A percentile compares a stretch with the other conserved stretches of the same genome.
Evolutionary conservation across 2,797 vertebrate species (phyloP).

Genomic region (Sebastes matsubarae): DNA sequence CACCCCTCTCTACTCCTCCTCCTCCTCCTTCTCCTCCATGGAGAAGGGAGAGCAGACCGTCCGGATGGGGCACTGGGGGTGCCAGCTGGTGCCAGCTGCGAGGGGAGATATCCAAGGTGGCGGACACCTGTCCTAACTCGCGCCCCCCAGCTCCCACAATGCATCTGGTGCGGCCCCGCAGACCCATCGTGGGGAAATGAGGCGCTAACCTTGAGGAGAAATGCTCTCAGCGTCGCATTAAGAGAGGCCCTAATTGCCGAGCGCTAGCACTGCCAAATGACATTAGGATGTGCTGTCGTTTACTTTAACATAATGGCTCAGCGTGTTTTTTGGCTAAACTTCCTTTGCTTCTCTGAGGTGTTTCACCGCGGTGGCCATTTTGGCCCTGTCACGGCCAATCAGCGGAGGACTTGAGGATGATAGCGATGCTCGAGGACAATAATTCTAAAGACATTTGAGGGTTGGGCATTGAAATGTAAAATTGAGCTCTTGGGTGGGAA

Average conservation of each 20-base stretch:
- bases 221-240: slow-evolving; percentile 85
- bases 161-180: slow-evolving; percentile 83
- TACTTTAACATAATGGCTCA: slow-evolving; percentile 86
- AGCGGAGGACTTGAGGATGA: slow-evolving; percentile 60
- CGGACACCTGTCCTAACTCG: slow-evolving; percentile 84
- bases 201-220: slow-evolving; percentile 87
- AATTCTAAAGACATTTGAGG: slow-evolving; percentile 67
- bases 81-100: slow-evolving; percentile 85
- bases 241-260: slow-evolving; percentile 84
- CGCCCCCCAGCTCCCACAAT: slow-evolving; percentile 84
- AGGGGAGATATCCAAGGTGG: slow-evolving; percentile 85
- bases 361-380: slow-evolving; percentile 73
- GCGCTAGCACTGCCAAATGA: slow-evolving; percentile 82
- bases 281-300: slow-evolving; percentile 86
- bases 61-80: slow-evolving; percentile 84
- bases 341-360: slow-evolving; percentile 78
- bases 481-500: slow-evolving; percentile 29
- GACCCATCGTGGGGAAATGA: slow-evolving; percentile 86
- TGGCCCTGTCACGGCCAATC: slow-evolving; percentile 77
- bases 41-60: slow-evolving; percentile 78
- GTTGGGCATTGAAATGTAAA: slow-evolving; percentile 51
- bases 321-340: slow-evolving; percentile 85
- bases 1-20: slow-evolving; percentile 49
- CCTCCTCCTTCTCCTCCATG: slow-evolving; percentile 62
- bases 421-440: slow-evolving; percentile 65